Evolutionary conservation across 2,888 invertebrate species (phyloP).

Genomic region (Idaea aversata): DNA sequence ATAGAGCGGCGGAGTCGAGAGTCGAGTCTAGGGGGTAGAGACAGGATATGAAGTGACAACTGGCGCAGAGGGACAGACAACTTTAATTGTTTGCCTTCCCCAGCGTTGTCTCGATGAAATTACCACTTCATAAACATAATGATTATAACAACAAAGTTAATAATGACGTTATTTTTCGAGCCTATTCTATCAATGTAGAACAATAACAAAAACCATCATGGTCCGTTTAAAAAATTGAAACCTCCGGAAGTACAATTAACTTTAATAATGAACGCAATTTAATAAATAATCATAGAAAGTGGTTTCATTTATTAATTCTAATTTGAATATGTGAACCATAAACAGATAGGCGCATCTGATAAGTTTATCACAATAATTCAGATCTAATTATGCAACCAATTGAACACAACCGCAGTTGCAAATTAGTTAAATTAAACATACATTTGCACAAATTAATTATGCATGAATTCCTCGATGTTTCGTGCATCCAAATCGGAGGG

Average conservation of each 20-base stretch:
- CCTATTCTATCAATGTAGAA: background rate
- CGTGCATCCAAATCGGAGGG: constrained; percentile 46
- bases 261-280: background rate
- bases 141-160: constrained; percentile 15
- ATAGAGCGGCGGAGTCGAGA: constrained; percentile 25
- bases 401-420: constrained; percentile 39
- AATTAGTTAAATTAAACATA: constrained; percentile 47
- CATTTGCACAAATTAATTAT: constrained; percentile 53
- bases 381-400: constrained; percentile 41
- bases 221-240: background rate
- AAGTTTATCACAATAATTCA: constrained; percentile 23
- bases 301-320: background rate
- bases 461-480: constrained; percentile 49
- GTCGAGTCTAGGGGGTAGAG: constrained; percentile 28
- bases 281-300: background rate
- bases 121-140: constrained; percentile 17
- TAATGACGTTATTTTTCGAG: background rate
- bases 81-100: constrained; percentile 55
- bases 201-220: too few relatives aligned
- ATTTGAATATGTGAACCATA: background rate
- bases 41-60: constrained; percentile 56
- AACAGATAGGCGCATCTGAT: constrained; percentile 14
- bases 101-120: constrained; percentile 25
- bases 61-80: constrained; percentile 49
- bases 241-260: background rate